Evolutionary conservation across 1,140 invertebrate genomes (phyloP).

Genomic region (Habropoda laboriosa): DNA sequence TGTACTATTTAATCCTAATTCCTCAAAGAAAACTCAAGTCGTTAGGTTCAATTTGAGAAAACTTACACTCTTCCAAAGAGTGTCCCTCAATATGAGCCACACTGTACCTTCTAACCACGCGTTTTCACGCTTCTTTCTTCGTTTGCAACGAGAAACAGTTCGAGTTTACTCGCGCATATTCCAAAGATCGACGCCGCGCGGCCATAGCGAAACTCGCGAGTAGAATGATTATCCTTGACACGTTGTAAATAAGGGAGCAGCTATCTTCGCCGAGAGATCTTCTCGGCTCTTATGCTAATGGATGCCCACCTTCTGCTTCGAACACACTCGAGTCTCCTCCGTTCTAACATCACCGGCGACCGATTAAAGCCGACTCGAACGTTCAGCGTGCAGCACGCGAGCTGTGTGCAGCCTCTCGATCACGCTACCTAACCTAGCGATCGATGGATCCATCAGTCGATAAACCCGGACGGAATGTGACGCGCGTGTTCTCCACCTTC

Average conservation of each 20-base stretch:
- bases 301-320: conserved; percentile 38
- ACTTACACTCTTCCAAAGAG: no score
- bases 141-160: not conserved
- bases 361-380: conserved; percentile 48
- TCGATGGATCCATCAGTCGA: conserved; percentile 44
- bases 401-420: not conserved
- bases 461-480: conserved; percentile 19
- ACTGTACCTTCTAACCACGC: no score
- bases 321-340: conserved; percentile 26
- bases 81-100: no score
- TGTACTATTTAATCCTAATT: no score
- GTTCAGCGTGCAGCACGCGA: conserved; percentile 13
- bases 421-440: conserved; percentile 5
- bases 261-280: conserved; percentile 53
- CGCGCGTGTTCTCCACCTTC: not conserved
- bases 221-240: conserved; percentile 47
- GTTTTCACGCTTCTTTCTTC: not conserved
- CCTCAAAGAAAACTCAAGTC: not conserved
- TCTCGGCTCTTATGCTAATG: conserved; percentile 62
- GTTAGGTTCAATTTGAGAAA: no score
- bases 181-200: no score
- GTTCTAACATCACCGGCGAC: not conserved
- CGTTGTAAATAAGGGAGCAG: conserved; percentile 58
- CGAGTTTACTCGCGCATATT: not conserved
- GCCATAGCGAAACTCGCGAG: not conserved